Base-by-base conservation (phyloP, 1,140 invertebrate species). In the Cyrtorhinus lividipennis region DNA sequence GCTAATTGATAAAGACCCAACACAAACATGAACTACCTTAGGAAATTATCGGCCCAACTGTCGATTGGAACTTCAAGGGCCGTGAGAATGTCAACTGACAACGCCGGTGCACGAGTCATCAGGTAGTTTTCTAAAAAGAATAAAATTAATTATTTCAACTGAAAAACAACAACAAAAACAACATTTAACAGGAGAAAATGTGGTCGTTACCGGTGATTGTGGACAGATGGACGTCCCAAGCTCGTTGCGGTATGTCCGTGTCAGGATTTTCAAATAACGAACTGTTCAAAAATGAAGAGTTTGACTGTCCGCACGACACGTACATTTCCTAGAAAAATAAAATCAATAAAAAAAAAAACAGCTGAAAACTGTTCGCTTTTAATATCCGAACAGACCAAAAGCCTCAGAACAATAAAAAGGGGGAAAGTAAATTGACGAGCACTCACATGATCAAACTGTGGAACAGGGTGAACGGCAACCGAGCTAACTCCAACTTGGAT, bases 71-170 rank as follows among this genome's bases (percentile, higher is more conserved):
- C 67, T 66, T 81, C 76, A 12, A 82, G 69, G 18, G 75, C 76
- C 72, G 86, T 84, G 24, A 87, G 66, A 69, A 84, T 88, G 73
- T 88, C 84, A 65, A 88, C 74, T 56, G 80, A 81, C 70, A 88
- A 77, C 0, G 84, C 83, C 38, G 84, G 81, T 70, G 79, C 85
- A 65, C 79, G 78, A 68, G 82, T 77, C 27, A 84, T 69, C 68
- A 85, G 73, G 59, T 76, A 77, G 45, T 77, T 74, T 67, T 83
- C 84, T 75, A 45, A 46, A 69, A 63, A 65, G 20, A 71, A 56
- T 27, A 44, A n/a, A n/a, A n/a, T 61, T 63, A 57, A 69, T 45
- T 30, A 22, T 44, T 22, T 56, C n/a, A 5, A 38, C 30, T 8
- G 30, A 46, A 66, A 60, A 63, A 48, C 24, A 46, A n/a, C n/a